phyloP scores from a whole-genome alignment of 2,888 invertebrate species.

The Agrochola lota region DNA sequence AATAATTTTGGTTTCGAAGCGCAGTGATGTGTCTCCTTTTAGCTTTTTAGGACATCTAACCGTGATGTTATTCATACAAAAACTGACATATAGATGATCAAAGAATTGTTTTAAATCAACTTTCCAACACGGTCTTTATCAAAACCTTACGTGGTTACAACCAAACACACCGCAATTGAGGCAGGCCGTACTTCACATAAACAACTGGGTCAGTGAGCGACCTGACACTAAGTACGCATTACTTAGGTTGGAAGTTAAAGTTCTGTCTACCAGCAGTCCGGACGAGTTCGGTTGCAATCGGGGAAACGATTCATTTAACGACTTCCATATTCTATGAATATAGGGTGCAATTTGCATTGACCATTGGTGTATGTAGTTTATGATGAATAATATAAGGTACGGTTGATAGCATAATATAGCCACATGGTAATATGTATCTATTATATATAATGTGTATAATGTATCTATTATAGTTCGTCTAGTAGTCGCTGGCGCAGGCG shows the following conservation, averaged over 20 bases:
- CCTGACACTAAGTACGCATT: conserved; percentile 37
- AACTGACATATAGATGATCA: neutral
- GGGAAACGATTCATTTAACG: conserved; percentile 30
- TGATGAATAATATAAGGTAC: neutral
- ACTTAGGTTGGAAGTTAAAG: conserved; percentile 20
- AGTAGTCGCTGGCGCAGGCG: too few relatives aligned
- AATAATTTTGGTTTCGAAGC: neutral
- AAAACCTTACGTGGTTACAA: conserved; percentile 9
- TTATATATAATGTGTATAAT: too few relatives aligned
- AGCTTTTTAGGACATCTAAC: neutral
- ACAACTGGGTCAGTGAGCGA: conserved; percentile 39
- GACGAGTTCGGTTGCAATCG: conserved; percentile 7
- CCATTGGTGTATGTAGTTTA: conserved; percentile 1
- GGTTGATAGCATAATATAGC: neutral
- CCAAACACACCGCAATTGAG: conserved; percentile 19
- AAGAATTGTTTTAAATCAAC: neutral
- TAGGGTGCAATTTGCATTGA: conserved; percentile 3
- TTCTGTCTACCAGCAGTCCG: conserved; percentile 27
- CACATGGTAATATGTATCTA: neutral
- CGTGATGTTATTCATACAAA: neutral
- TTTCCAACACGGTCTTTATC: neutral
- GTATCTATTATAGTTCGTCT: neutral
- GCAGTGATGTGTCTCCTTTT: neutral
- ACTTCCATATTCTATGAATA: conserved; percentile 5
- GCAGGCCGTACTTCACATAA: conserved; percentile 17